These are phyloP conservation scores for Hypotaenidia philippensis DNA, from an alignment of 2,797 vertebrate species.

Conservation along the genomic window DNA sequence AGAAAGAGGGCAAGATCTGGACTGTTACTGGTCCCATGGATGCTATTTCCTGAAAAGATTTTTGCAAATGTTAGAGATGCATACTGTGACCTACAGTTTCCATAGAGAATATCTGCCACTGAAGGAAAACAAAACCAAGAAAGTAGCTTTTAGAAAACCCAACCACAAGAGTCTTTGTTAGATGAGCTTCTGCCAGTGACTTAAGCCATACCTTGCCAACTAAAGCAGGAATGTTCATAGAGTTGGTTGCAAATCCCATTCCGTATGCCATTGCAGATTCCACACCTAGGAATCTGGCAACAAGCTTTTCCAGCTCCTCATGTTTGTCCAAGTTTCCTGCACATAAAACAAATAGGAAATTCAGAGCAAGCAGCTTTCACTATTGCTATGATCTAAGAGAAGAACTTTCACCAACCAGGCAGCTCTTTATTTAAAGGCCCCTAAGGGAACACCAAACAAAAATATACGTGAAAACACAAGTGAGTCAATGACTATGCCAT, in stretches of 20 bases:
- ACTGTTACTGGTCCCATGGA: background rate
- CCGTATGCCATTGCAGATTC: conserved; percentile 95
- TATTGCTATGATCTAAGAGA: background rate
- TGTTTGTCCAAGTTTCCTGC: conserved; percentile 94
- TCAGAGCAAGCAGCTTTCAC: background rate
- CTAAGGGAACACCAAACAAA: background rate
- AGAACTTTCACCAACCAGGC: background rate
- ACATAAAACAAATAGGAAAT: conserved; percentile 40
- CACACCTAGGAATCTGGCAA: conserved; percentile 93
- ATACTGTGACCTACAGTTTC: background rate
- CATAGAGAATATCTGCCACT: background rate
- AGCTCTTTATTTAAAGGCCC: background rate
- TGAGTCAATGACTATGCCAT: background rate
- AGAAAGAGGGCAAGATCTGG: background rate
- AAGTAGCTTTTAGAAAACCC: background rate
- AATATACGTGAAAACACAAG: background rate
- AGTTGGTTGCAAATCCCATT: conserved; percentile 98
- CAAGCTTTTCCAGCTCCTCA: conserved; percentile 91
- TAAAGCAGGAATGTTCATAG: conserved; percentile 98
- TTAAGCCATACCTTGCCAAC: conserved; percentile 88
- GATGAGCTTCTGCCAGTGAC: background rate
- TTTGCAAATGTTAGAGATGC: background rate
- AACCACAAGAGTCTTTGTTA: background rate
- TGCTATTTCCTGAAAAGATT: background rate
- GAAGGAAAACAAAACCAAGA: background rate